phyloP scores from a whole-genome alignment of 2,888 invertebrate species.

The Cephonodes hylas region DNA sequence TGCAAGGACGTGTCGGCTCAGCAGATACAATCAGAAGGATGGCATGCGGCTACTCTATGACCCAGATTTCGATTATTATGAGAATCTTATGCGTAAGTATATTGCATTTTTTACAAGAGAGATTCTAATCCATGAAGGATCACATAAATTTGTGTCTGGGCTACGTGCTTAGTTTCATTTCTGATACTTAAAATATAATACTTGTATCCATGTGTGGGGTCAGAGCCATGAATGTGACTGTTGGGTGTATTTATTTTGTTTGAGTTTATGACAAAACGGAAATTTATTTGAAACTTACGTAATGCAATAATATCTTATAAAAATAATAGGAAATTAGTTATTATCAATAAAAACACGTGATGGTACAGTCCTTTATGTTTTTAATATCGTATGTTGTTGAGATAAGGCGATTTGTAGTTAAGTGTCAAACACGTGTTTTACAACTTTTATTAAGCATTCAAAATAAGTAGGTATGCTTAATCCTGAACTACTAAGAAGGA shows the following conservation, averaged over 20 bases:
- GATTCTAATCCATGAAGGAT: too few species aligned
- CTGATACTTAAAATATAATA: too few species aligned
- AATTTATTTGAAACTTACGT: too few species aligned
- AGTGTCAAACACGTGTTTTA: neutral
- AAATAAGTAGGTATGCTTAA: too few species aligned
- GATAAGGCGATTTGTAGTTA: neutral
- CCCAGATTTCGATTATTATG: conserved; percentile 95
- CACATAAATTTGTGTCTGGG: neutral
- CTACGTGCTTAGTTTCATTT: too few species aligned
- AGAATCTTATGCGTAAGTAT: conserved; percentile 94
- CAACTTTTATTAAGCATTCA: too few species aligned
- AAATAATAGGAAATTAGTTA: neutral
- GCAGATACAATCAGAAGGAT: conserved; percentile 92
- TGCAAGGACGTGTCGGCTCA: conserved; percentile 90
- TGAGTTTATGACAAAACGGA: too few species aligned
- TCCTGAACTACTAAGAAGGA: too few species aligned
- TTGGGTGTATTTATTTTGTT: too few species aligned
- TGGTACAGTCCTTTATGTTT: neutral
- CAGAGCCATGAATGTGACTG: too few species aligned
- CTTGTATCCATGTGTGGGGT: too few species aligned
- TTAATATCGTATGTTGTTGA: neutral
- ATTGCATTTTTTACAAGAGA: conserved; percentile 7
- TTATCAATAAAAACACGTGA: neutral
- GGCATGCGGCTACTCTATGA: conserved; percentile 94
- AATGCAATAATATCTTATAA: neutral